Percentiles rank a stretch among this genome's conserved stretches.
Conservation (phyloP, 2,113 vertebrate genomes). For the Cottus gobio region DNA sequence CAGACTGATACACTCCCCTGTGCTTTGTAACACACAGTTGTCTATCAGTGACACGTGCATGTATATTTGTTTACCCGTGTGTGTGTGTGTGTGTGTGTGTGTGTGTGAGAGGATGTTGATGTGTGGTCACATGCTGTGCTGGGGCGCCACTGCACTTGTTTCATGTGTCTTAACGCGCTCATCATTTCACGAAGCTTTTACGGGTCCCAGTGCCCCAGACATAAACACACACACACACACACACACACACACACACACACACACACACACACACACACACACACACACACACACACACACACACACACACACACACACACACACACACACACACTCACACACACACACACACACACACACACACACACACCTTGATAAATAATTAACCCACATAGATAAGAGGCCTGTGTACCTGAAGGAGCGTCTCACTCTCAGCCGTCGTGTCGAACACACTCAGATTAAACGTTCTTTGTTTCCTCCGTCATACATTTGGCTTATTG, state of each 20-base stretch:
- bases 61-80: conserved; percentile 38
- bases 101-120: background rate
- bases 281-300: conserved; percentile 31
- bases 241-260: conserved; percentile 29
- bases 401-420: conserved; percentile 68
- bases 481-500: conserved; percentile 30
- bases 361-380: conserved; percentile 71
- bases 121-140: conserved; percentile 64
- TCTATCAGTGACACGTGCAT: conserved; percentile 48
- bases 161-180: conserved; percentile 62
- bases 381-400: conserved; percentile 76
- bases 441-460: conserved; percentile 63
- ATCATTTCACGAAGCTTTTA: conserved; percentile 61
- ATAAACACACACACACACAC: conserved; percentile 49
- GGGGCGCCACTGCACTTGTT: conserved; percentile 64
- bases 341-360: conserved; percentile 36
- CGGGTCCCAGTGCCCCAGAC: conserved; percentile 43
- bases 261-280: conserved; percentile 35
- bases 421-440: conserved; percentile 59
- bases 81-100: conserved; percentile 6
- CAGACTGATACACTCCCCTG: conserved; percentile 47
- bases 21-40: conserved; percentile 54
- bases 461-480: conserved; percentile 59
- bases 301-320: too few relatives aligned
- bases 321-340: too few relatives aligned